Evolutionary conservation across 2,113 vertebrate species (phyloP), one percentile per base, ranked within the genome.

Genomic region (Myotis davidii): DNA sequence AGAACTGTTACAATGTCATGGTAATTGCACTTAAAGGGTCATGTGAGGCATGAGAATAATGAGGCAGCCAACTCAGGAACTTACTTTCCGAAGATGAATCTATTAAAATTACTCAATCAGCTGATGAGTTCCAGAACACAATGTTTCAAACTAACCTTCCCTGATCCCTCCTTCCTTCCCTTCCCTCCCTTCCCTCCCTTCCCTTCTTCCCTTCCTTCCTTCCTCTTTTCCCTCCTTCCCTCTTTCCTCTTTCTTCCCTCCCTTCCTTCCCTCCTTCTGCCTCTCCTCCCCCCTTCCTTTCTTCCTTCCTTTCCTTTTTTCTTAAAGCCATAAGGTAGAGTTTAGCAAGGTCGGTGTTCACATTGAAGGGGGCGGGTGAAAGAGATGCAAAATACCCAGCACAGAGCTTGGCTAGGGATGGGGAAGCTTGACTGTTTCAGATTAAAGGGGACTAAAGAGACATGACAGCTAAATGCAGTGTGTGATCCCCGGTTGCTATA

Each of bases 361-460:
- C 29, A 42, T 0, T 23, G 20, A 52, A 37, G 18, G 3, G 3
- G 29, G 5, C 29, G 18, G 8, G 2, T 7, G 8, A 1, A 1
- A 5, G 39, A 77, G 4, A 6, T 23, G n/a, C 5, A 8, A 70
- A 56, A 56, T 5, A 0, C 6, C 52, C 2, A 27, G 37, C 16
- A n/a, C 2, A 11, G 70, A 59, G 11, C 13, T 72, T 20, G 39
- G 25, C 18, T 23, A n/a, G 50, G 8, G 16, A 77, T 37, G 37
- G 5, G 16, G 29, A 18, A 5, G 13, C 25, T 6, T 85, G 27
- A n/a, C 25, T 5, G 13, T 50, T 39, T 81, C 45, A 48, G 39
- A 67, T 6, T 32, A 12, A 59, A 92, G 59, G 9, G 64, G 6
- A 70, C 20, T 25, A 17, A 77, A 85, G 65, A 83, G 39, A 48